These are phyloP conservation scores for Callionymus lyra DNA, from an alignment of 2,113 vertebrate genomes.

Conservation along the genomic window DNA sequence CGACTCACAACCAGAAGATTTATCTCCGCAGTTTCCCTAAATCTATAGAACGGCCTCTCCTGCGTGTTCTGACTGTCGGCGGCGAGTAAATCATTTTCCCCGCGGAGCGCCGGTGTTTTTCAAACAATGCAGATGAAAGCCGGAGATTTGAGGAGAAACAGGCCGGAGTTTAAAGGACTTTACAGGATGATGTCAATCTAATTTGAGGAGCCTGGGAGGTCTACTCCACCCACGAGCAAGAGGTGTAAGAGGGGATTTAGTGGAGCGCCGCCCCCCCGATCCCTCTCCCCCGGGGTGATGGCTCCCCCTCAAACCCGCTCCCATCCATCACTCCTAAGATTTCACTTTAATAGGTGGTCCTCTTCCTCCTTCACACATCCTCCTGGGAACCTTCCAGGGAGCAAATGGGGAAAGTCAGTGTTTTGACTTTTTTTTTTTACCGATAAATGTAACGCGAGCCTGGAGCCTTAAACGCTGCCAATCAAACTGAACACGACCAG, in stretches of 20 bases:
- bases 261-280: constrained; percentile 12
- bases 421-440: constrained; percentile 7
- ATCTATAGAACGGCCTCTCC: no score
- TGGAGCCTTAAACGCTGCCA: no score
- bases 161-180: constrained; percentile 34
- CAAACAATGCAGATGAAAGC: constrained; percentile 31
- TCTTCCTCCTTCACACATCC: constrained; percentile 47
- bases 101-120: constrained; percentile 8
- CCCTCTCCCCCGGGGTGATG: constrained; percentile 43
- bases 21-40: no score
- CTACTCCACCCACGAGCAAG: constrained; percentile 33
- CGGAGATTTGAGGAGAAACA: constrained; percentile 32
- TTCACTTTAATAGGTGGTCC: constrained; percentile 67
- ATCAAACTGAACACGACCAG: no score
- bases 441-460: no score
- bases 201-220: constrained; percentile 53
- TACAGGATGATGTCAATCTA: constrained; percentile 28
- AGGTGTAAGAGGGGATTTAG: constrained; percentile 54
- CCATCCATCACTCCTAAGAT: constrained; percentile 68
- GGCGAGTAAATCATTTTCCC: constrained; percentile 3
- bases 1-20: no score
- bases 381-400: constrained; percentile 32
- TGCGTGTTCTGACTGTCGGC: background rate
- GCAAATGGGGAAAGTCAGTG: constrained; percentile 8
- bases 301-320: constrained; percentile 49